Evolutionary conservation across 2,797 vertebrate species (phyloP), one percentile per base, ranked within the genome.

Genomic region (Neostethus bicornis): DNA sequence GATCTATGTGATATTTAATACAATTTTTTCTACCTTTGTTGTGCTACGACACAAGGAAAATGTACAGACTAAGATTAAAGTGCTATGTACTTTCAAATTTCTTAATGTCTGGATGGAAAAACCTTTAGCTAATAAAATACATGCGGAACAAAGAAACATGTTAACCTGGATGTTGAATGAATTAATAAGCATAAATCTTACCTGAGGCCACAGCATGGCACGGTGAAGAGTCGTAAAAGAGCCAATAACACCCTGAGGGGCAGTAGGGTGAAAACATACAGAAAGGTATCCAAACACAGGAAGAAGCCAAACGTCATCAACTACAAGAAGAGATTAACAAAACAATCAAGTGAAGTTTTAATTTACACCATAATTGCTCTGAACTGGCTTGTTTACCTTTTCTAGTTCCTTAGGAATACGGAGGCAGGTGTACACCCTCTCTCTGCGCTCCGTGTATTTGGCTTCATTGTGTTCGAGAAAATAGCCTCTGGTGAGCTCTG

Each of bases 381-480:
- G 17, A 20, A 17, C 25, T 14, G 3, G 16, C 31, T 13, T 7
- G 12, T 50, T 80, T 88, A 98, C 97, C 96, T 98, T 98, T 88
- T 99, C 97, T 75, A 99, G 74, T 81, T 99, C 97, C 86, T 95
- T 94, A n/a, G 97, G 97, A 89, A 99, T 98, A 60, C 97, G 90
- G 76, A 99, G 90, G 83, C 96, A 99, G 0, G 97, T 99, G 88
- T 99, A 98, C 1, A 99, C 97, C 76, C 92, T 93, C 81, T 99
- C 96, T 83, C 97, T 92, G 72, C 97, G 90, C 77, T 99, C 97
- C 0, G 94, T 98, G 79, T 98, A 99, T 87, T 98, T 99, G 77
- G 96, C 97, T 87, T 99, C 96, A 66, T 99, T 98, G 87, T 98
- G 97, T 89, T 99, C 97, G 68, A 99, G 93, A 89, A 99, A 97